Conservation (phyloP, 1,140 invertebrate genomes). For the Brachionus rubens region DNA sequence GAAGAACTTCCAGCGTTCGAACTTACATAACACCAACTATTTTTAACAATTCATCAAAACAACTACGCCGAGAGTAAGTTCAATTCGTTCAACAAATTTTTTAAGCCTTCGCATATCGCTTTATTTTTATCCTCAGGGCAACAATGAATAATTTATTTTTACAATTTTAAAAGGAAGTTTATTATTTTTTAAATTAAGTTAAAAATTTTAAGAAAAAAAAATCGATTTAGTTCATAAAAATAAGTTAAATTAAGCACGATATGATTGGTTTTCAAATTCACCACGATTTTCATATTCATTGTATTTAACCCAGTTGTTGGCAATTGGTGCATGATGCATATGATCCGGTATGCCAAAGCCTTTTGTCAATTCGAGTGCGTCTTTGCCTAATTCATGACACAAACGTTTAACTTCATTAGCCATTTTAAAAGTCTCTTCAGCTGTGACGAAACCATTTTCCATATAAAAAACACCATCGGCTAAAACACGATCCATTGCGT, state of each 20-base stretch:
- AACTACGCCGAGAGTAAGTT: too few species aligned
- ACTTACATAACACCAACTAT: too few species aligned
- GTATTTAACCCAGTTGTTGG: slow-evolving; percentile 54
- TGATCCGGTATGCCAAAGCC: slow-evolving; percentile 53
- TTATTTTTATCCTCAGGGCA: too few species aligned
- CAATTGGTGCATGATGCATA: slow-evolving; percentile 55
- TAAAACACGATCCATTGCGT: slow-evolving; percentile 50
- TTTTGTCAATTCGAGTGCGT: slow-evolving; percentile 52
- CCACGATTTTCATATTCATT: slow-evolving; percentile 54
- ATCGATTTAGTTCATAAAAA: background rate
- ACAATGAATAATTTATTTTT: too few species aligned
- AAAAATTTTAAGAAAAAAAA: background rate
- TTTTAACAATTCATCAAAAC: too few species aligned
- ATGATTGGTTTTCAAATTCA: slow-evolving; percentile 48
- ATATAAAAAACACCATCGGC: slow-evolving; percentile 50
- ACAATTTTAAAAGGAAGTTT: too few species aligned
- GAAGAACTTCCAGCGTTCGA: too few species aligned
- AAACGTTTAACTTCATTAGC: slow-evolving; percentile 46
- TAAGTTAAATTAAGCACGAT: background rate
- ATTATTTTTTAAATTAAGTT: too few species aligned
- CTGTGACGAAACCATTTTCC: slow-evolving; percentile 48
- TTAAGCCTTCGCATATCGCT: too few species aligned
- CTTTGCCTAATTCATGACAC: slow-evolving; percentile 50
- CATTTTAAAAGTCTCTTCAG: slow-evolving; percentile 46
- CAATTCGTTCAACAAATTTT: too few species aligned